Evolutionary conservation across 2,888 invertebrate species (phyloP).

Genomic region (Euplagia quadripunctaria): DNA sequence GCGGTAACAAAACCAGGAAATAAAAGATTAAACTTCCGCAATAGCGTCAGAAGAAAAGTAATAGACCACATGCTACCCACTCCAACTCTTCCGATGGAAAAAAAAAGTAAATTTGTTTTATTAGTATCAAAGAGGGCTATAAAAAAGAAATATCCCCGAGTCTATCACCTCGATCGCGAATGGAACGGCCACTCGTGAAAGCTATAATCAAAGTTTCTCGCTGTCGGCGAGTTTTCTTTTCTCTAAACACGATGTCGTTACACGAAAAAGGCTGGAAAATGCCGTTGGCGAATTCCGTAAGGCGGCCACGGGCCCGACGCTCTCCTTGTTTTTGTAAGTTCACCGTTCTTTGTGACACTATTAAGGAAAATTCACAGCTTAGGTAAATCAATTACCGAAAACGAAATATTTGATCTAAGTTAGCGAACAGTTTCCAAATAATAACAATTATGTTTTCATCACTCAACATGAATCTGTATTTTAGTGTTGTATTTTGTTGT

Average conservation of each 20-base stretch:
- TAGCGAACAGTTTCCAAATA: too few species aligned
- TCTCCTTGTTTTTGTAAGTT: slow-evolving; percentile 78
- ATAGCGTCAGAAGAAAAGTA: slow-evolving; percentile 67
- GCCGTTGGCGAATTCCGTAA: slow-evolving; percentile 79
- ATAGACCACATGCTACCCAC: slow-evolving; percentile 77
- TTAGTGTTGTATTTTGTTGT: neutral
- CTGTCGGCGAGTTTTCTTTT: slow-evolving; percentile 84
- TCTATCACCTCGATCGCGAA: slow-evolving; percentile 83
- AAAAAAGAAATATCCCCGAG: slow-evolving; percentile 83
- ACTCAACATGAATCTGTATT: neutral
- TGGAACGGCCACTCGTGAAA: slow-evolving; percentile 82
- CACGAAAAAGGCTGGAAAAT: slow-evolving; percentile 85
- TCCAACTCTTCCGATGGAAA: slow-evolving; percentile 71
- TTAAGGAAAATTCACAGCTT: slow-evolving; percentile 73
- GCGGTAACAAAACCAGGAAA: slow-evolving; percentile 61
- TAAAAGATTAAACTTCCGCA: slow-evolving; percentile 76
- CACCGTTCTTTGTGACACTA: slow-evolving; percentile 72
- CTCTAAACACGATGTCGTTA: slow-evolving; percentile 86
- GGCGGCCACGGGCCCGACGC: slow-evolving; percentile 63
- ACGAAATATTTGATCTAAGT: slow-evolving; percentile 14
- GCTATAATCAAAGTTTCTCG: slow-evolving; percentile 86
- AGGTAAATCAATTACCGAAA: slow-evolving; percentile 65
- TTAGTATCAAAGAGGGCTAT: slow-evolving; percentile 83
- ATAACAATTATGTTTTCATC: neutral
- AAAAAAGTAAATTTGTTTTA: slow-evolving; percentile 85